Percentiles rank a stretch among this genome's conserved stretches.
These are phyloP conservation scores for Varroa destructor DNA, from an alignment of 1,140 invertebrate genomes.

Conservation along the genomic window DNA sequence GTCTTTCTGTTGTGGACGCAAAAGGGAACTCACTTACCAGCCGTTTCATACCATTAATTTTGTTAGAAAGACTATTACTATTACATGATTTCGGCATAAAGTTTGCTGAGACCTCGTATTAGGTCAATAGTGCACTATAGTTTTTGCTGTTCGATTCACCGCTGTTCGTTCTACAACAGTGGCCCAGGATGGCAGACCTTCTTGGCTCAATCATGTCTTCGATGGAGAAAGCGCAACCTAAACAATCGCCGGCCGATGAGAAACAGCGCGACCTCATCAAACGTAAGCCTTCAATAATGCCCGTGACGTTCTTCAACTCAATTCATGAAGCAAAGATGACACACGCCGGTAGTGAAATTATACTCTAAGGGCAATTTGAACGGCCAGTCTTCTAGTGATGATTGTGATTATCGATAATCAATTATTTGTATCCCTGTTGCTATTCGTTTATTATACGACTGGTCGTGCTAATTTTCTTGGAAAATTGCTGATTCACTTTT, in stretches of 20 bases:
- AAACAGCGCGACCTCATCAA: conserved; percentile 32
- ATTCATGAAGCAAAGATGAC: conserved; percentile 42
- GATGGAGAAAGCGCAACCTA: conserved; percentile 33
- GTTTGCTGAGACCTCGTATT: no score
- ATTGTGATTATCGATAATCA: not conserved
- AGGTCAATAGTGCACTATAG: no score
- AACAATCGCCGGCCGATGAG: conserved; percentile 24
- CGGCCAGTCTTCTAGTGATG: not conserved
- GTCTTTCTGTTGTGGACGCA: no score
- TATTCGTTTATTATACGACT: no score
- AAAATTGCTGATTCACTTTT: no score
- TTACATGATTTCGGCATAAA: no score
- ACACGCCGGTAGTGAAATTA: conserved; percentile 44
- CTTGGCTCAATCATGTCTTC: conserved; percentile 34
- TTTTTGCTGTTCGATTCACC: no score
- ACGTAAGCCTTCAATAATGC: conserved; percentile 30
- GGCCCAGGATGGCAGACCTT: conserved; percentile 29
- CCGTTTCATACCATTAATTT: no score
- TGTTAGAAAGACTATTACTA: no score
- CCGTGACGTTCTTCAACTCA: conserved; percentile 3
- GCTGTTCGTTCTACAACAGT: no score
- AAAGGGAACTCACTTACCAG: no score
- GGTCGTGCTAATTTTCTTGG: no score
- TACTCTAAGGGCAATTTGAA: conserved; percentile 34
- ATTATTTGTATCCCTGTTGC: not conserved